phyloP scores from a whole-genome alignment of 1,140 invertebrate genomes.

The Trachymyrmex cornetzi region DNA sequence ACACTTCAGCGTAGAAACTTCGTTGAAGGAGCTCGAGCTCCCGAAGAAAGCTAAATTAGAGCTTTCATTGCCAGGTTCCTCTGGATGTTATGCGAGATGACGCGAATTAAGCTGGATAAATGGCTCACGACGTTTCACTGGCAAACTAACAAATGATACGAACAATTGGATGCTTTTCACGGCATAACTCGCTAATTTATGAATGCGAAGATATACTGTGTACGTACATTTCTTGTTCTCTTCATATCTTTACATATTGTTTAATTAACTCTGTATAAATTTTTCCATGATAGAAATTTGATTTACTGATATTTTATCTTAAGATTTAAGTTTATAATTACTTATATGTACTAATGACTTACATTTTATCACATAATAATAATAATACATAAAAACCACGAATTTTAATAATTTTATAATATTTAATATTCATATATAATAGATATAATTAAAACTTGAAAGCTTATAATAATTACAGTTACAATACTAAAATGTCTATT shows the following conservation, averaged over 20 bases:
- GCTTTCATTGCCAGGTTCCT: slow-evolving; percentile 26
- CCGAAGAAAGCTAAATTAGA: slow-evolving; percentile 60
- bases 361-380: no score
- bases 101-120: slow-evolving; percentile 53
- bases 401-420: not conserved
- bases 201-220: not conserved
- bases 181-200: slow-evolving; percentile 28
- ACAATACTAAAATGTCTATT: not conserved
- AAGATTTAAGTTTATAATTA: not conserved
- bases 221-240: not conserved
- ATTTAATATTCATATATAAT: not conserved
- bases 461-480: not conserved
- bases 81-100: slow-evolving; percentile 36
- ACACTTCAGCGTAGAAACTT: slow-evolving; percentile 46
- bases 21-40: not conserved
- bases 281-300: not conserved
- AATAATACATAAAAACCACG: no score
- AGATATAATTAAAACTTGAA: not conserved
- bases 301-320: not conserved
- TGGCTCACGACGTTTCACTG: slow-evolving; percentile 21
- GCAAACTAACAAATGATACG: slow-evolving; percentile 45
- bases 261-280: slow-evolving; percentile 18
- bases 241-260: not conserved
- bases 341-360: no score
- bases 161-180: slow-evolving; percentile 37